Percentiles rank a stretch among this genome's conserved stretches.
Conservation (phyloP, 2,888 invertebrate genomes). For the Deilephila elpenor region DNA sequence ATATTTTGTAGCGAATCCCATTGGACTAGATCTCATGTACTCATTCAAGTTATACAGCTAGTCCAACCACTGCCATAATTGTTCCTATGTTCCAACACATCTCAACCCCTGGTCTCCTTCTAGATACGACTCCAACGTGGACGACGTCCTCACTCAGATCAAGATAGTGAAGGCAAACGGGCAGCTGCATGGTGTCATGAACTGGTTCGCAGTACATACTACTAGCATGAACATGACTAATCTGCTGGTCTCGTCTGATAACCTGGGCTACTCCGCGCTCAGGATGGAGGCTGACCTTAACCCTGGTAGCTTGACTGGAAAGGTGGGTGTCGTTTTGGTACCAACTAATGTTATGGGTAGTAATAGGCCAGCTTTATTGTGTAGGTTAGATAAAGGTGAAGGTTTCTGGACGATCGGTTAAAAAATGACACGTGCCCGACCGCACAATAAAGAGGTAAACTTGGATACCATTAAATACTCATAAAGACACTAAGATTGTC, state of each 20-base stretch:
- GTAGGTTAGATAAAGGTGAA: too few relatives aligned
- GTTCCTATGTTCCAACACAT: background rate
- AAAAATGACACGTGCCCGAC: too few relatives aligned
- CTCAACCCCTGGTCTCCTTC: conserved; percentile 32
- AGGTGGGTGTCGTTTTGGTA: conserved; percentile 53
- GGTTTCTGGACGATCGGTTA: too few relatives aligned
- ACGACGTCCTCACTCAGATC: conserved; percentile 89
- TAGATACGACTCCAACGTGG: conserved; percentile 89
- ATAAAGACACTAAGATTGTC: too few relatives aligned
- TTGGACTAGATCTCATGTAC: too few relatives aligned
- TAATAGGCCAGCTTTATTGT: too few relatives aligned
- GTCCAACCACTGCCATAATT: too few relatives aligned
- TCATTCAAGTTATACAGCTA: too few relatives aligned
- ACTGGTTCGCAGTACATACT: conserved; percentile 94
- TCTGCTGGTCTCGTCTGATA: conserved; percentile 90
- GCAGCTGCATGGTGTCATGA: conserved; percentile 88
- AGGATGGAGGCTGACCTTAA: conserved; percentile 89
- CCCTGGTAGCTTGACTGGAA: conserved; percentile 73
- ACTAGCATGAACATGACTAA: conserved; percentile 95
- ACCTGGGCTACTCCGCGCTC: conserved; percentile 92
- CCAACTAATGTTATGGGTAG: background rate
- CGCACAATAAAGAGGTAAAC: too few relatives aligned
- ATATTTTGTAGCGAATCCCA: too few relatives aligned
- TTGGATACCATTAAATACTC: too few relatives aligned
- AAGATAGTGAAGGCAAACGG: conserved; percentile 85